phyloP scores from a whole-genome alignment of 2,888 invertebrate species.

The Drosophila robusta region DNA sequence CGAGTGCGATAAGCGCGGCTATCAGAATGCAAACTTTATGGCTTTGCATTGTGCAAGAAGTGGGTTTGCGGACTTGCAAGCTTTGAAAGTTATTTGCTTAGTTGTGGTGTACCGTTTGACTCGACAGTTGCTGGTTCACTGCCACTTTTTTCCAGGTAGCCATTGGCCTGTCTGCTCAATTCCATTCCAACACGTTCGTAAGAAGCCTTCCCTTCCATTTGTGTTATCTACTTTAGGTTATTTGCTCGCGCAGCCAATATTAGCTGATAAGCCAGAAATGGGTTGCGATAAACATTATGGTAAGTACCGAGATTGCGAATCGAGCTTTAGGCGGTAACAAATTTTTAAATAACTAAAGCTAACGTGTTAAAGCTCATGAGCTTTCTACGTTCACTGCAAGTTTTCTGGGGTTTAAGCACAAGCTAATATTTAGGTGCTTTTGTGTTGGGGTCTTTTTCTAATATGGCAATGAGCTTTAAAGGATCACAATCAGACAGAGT shows the following conservation, averaged over 20 bases:
- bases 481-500: neutral
- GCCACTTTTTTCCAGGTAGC: slow-evolving; percentile 7
- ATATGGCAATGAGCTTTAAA: neutral
- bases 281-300: slow-evolving; percentile 31
- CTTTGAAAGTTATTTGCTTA: neutral
- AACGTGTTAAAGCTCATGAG: slow-evolving; percentile 8
- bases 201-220: neutral
- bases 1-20: slow-evolving; percentile 38
- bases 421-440: slow-evolving; percentile 8
- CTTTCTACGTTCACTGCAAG: neutral
- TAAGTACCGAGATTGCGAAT: slow-evolving; percentile 19
- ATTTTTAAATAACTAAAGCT: neutral
- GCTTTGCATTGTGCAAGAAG: slow-evolving; percentile 26
- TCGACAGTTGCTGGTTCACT: slow-evolving; percentile 41
- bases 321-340: slow-evolving; percentile 8
- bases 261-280: slow-evolving; percentile 41
- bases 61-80: neutral
- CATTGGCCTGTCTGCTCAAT: slow-evolving; percentile 20
- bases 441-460: neutral
- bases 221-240: slow-evolving; percentile 26
- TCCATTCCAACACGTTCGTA: slow-evolving; percentile 17
- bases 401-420: slow-evolving; percentile 15
- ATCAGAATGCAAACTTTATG: slow-evolving; percentile 30
- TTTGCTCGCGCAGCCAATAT: slow-evolving; percentile 11
- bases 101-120: slow-evolving; percentile 12